Percentiles rank a stretch among this genome's conserved stretches.
Evolutionary conservation across 2,113 vertebrate genomes (phyloP).

Genomic region (Gymnarchus niloticus): DNA sequence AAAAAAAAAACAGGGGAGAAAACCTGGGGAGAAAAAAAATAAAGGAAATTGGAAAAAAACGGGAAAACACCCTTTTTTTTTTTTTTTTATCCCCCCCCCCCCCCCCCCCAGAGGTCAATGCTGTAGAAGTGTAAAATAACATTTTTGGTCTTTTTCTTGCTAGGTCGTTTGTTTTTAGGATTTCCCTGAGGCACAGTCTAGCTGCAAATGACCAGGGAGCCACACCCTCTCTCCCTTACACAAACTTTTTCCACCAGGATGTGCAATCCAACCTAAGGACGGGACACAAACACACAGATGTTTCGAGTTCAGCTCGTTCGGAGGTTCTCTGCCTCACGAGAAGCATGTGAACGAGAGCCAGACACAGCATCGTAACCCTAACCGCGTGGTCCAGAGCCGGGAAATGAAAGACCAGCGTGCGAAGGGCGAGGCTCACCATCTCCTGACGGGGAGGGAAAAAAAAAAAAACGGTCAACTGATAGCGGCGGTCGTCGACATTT

Average conservation of each 20-base stretch:
- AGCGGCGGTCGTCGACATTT: background rate
- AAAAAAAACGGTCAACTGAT: background rate
- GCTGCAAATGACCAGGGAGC: background rate
- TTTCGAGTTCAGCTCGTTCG: background rate
- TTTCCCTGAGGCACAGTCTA: background rate
- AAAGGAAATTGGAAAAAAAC: no score
- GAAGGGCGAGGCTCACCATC: background rate
- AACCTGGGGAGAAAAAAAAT: no score
- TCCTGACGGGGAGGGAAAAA: background rate
- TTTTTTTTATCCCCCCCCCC: no score
- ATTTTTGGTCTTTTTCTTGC: background rate
- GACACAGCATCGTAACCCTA: background rate
- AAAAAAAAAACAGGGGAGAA: no score
- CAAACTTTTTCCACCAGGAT: background rate
- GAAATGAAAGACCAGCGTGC: background rate
- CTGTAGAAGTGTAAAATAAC: background rate
- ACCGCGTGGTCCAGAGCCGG: background rate
- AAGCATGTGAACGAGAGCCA: background rate
- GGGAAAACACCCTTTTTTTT: no score
- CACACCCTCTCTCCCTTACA: background rate
- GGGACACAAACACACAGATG: slow-evolving; percentile 13
- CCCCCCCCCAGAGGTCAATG: background rate
- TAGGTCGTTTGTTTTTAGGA: background rate
- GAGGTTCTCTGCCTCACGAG: background rate
- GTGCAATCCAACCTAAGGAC: slow-evolving; percentile 9